Evolutionary conservation across 2,113 vertebrate species (phyloP), one percentile per base, ranked within the genome.

Genomic region (Limnothrissa miodon): DNA sequence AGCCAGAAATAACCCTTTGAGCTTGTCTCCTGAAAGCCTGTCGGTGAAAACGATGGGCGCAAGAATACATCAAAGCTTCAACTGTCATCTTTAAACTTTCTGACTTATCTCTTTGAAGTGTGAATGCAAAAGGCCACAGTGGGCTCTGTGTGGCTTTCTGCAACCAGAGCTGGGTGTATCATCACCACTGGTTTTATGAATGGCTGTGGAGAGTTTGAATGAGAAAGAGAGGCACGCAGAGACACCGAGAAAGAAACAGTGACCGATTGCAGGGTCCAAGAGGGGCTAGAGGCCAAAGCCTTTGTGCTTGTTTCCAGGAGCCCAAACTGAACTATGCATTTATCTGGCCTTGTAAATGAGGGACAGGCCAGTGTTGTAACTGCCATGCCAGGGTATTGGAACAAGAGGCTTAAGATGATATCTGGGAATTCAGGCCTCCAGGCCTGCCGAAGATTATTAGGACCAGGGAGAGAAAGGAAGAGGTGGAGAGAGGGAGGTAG

Each of bases 391-490:
- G 92, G 93, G 92, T 92, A 93, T 91, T 92, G 92, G 92, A 94
- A 95, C 94, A 95, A 94, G 93, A 92, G 93, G 95, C 93, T 95
- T 95, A 94, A 95, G 94, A 95, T 95, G 88, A 78, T 94, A 95
- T 95, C 92, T 82, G 78, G 15, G 81, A 88, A 90, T 82, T 83
- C 89, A 85, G 91, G 91, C 91, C 93, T 93, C 92, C 93, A 93
- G 93, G 92, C 92, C 90, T 90, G 90, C 90, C 87, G 90, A 90
- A 94, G 93, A 94, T 94, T 94, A 93, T 92, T 91, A 94, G 87
- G 91, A 89, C 87, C 83, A 88, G 86, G 87, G 78, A 66, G 82
- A 90, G 90, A 92, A 17, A 92, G 91, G 91, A 89, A 88, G 90
- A 85, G 87, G 87, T 25, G 66, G 79, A 70, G 86, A 90, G 83